Evolutionary conservation across 2,888 invertebrate species (phyloP).

Genomic region (Liposcelis brunnea): DNA sequence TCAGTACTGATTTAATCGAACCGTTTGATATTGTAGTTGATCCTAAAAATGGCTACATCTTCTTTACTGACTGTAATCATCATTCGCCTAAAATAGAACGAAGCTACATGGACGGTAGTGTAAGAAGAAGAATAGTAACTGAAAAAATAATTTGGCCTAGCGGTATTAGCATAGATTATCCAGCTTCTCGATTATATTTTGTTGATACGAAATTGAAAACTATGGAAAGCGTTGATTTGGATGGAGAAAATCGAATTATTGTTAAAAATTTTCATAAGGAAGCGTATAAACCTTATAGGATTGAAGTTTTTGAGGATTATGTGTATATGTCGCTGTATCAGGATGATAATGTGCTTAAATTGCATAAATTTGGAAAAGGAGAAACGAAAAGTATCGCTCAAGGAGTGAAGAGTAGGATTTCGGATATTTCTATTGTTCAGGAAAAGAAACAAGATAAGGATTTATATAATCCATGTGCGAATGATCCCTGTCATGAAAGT

Average conservation of each 20-base stretch:
- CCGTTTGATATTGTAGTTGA: constrained; percentile 55
- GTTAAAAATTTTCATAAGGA: constrained; percentile 37
- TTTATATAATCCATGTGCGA: constrained; percentile 22
- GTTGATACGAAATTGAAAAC: constrained; percentile 60
- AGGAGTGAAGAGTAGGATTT: constrained; percentile 34
- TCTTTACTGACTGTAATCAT: constrained; percentile 59
- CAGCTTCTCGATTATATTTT: constrained; percentile 64
- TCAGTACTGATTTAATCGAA: constrained; percentile 35
- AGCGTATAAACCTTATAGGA: constrained; percentile 37
- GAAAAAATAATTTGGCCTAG: constrained; percentile 48
- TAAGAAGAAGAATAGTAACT: constrained; percentile 36
- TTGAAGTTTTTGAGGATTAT: constrained; percentile 57
- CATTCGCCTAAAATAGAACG: constrained; percentile 37
- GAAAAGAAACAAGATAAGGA: constrained; percentile 35
- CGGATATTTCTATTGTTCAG: constrained; percentile 49
- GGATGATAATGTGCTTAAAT: constrained; percentile 39
- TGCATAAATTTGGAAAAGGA: constrained; percentile 47
- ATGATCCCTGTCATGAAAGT: constrained; percentile 20
- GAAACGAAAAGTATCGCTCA: constrained; percentile 35
- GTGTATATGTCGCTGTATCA: constrained; percentile 47
- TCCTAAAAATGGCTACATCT: constrained; percentile 44
- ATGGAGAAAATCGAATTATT: constrained; percentile 47
- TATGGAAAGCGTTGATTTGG: constrained; percentile 48
- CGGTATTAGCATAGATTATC: constrained; percentile 57
- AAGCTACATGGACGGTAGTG: constrained; percentile 40